phyloP scores from a whole-genome alignment of 2,797 vertebrate species.

The Sylvilagus floridanus region DNA sequence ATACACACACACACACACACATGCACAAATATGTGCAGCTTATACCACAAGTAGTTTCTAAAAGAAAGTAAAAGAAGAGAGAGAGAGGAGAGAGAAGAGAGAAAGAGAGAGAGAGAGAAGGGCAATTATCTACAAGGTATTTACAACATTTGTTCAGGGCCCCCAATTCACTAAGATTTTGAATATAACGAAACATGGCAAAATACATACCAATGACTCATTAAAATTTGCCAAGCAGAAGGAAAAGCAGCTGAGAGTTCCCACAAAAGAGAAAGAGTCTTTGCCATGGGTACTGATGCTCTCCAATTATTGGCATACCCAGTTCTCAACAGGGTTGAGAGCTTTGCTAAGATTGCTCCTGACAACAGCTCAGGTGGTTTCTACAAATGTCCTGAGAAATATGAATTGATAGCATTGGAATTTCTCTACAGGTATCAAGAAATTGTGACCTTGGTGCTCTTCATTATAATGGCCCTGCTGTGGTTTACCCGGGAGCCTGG shows the following conservation, averaged over 20 bases:
- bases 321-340: not conserved
- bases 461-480: constrained; percentile 92
- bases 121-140: not conserved
- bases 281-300: not conserved
- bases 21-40: not conserved
- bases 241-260: not conserved
- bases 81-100: too few species aligned
- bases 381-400: constrained; percentile 41
- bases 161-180: not conserved
- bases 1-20: not conserved
- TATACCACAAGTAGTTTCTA: not conserved
- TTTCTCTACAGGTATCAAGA: constrained; percentile 92
- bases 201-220: not conserved
- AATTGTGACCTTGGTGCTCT: constrained; percentile 91
- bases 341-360: not conserved
- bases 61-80: too few species aligned
- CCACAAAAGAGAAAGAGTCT: not conserved
- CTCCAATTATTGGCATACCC: not conserved
- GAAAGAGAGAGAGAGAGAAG: not conserved
- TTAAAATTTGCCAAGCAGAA: not conserved
- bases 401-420: constrained; percentile 56
- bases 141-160: not conserved
- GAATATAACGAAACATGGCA: not conserved
- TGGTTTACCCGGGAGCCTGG: constrained; percentile 95
- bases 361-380: not conserved